Conservation (phyloP, 2,797 vertebrate species). For the Eospalax fontanierii region DNA sequence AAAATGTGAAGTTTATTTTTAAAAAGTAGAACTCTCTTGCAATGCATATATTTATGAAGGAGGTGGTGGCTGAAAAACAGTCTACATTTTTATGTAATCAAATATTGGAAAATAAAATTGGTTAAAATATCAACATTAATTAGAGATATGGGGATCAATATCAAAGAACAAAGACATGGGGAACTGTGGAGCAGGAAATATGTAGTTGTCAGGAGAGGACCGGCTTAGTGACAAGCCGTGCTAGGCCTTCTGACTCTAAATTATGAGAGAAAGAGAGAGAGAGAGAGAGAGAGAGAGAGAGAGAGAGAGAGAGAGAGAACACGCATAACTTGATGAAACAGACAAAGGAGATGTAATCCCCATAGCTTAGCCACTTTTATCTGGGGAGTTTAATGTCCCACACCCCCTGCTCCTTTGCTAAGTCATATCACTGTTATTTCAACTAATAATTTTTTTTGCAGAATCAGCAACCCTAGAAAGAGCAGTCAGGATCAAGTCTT, state of each 20-base stretch:
- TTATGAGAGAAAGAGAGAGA: no score
- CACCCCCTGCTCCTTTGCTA: background rate
- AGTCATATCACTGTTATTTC: background rate
- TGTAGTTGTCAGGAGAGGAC: background rate
- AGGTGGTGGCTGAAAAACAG: background rate
- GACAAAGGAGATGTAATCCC: background rate
- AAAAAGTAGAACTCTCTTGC: background rate
- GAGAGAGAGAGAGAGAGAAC: no score
- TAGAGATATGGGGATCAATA: background rate
- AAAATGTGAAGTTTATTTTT: background rate
- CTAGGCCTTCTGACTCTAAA: background rate
- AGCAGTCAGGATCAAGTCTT: background rate
- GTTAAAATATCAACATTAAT: constrained; percentile 29
- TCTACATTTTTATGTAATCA: background rate
- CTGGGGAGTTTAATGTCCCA: background rate
- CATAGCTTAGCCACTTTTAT: background rate
- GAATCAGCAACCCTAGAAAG: background rate
- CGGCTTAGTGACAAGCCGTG: background rate
- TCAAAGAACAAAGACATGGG: background rate
- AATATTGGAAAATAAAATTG: constrained; percentile 17
- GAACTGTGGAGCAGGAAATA: background rate
- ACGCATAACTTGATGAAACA: background rate
- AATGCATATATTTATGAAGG: background rate
- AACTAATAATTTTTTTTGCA: constrained; percentile 27
- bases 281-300: no score